Base-by-base conservation (phyloP, 2,113 vertebrate species). In the Semnornis frantzii region DNA sequence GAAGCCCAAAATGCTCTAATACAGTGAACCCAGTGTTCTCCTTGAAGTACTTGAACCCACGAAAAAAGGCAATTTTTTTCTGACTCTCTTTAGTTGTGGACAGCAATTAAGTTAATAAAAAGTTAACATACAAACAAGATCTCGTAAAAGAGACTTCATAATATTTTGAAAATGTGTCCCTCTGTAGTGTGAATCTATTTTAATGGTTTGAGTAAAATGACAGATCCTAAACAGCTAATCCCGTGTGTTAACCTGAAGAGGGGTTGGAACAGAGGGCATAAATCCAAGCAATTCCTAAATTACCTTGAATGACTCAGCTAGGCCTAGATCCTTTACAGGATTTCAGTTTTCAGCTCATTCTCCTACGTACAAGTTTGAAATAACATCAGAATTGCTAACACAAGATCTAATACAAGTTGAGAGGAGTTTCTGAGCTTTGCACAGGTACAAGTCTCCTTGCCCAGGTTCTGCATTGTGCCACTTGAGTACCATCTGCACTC, bases 91-190 rank as follows among this genome's bases (percentile, higher is more conserved):
- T 75, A 87, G 72, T 33, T 91, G 87, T 2, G 2, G 70, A 63
- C 65, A 83, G 69, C 52, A 94, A 94, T 93, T 93, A 96, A 81
- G 65, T 88, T 85, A 90, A 90, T 92, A 92, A 78, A 81, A 94
- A 83, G 72, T 78, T 83, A 80, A 12, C 82, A 78, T 78, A 58
- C 30, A 92, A 92, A 78, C 80, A 82, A 77, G 59, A 31, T 39
- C 52, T 82, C 54, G 25, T 82, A 50, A 83, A 82, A 85, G 33
- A 89, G 59, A 50, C 39, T 80, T 84, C 48, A 79, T 69, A 93
- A 82, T 75, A 92, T 70, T 93, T 91, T 91, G 85, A 77, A 90
- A 87, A 54, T n/a, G 3, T 44, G 62, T 89, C 60, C 28, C 28
- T 92, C 69, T 92, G 12, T 68, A 64, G 62, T 71, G 42, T 46